A percentile compares a stretch with the other conserved stretches of the same genome.
phyloP scores from a whole-genome alignment of 1,140 invertebrate species.

The Tetranychus urticae region DNA sequence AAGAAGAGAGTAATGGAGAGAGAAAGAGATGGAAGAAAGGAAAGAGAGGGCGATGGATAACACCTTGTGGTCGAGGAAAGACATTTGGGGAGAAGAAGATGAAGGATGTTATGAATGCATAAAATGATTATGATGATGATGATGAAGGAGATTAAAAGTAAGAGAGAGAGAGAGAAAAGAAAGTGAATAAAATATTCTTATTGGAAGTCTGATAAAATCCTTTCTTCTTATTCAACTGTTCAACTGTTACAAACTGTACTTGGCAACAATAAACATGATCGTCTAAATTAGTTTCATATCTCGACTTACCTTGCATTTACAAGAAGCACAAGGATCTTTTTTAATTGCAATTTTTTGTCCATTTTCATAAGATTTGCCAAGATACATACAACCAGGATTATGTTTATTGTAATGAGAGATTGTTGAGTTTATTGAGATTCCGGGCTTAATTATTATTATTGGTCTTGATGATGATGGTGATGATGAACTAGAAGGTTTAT shows the following conservation, averaged over 20 bases:
- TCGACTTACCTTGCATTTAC: slow-evolving; percentile 45
- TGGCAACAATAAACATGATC: too few relatives aligned
- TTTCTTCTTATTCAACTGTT: background rate
- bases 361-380: slow-evolving; percentile 31
- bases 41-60: background rate
- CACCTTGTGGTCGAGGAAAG: background rate
- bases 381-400: slow-evolving; percentile 19
- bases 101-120: background rate
- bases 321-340: slow-evolving; percentile 40
- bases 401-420: background rate
- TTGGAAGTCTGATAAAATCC: background rate
- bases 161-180: background rate
- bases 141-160: background rate
- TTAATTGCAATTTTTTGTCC: slow-evolving; percentile 26
- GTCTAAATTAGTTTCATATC: too few relatives aligned
- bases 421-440: background rate
- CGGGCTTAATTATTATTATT: background rate
- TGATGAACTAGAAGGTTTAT: background rate
- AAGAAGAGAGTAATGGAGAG: background rate
- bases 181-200: background rate
- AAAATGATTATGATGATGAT: background rate
- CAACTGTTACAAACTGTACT: background rate
- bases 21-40: background rate
- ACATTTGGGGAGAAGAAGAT: background rate
- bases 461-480: slow-evolving; percentile 5